Conservation (phyloP, 1,140 invertebrate species). For the Heliconius nattereri region DNA sequence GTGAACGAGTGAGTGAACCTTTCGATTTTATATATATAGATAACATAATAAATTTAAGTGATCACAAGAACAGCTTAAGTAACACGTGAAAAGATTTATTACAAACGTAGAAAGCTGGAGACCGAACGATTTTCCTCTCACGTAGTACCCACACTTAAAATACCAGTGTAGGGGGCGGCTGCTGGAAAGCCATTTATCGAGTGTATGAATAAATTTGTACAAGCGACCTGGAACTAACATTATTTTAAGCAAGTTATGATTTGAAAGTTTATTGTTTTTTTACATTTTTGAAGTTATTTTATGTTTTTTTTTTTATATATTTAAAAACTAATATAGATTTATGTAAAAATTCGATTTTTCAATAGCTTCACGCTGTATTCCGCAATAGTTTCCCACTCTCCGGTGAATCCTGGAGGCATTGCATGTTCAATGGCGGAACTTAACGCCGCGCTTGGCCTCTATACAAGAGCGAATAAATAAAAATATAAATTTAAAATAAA, state of each 20-base stretch:
- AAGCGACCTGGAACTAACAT: neutral
- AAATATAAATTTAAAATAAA: too few species aligned
- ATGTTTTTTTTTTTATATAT: too few species aligned
- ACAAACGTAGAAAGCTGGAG: neutral
- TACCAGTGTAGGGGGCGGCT: slow-evolving; percentile 3
- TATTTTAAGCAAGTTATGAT: neutral
- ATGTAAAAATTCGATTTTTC: neutral
- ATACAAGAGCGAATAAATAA: too few species aligned
- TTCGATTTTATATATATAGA: too few species aligned
- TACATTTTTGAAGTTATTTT: neutral
- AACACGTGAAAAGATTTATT: slow-evolving; percentile 12
- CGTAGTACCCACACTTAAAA: neutral
- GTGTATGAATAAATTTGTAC: neutral
- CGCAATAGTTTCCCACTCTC: too few species aligned
- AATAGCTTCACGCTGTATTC: neutral
- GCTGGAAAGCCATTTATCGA: slow-evolving; percentile 6
- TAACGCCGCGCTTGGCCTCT: too few species aligned
- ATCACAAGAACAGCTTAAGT: slow-evolving; percentile 2
- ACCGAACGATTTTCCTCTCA: neutral
- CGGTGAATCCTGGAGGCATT: too few species aligned
- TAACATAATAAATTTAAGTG: neutral
- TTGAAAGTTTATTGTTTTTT: neutral
- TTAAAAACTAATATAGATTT: too few species aligned
- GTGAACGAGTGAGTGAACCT: too few species aligned
- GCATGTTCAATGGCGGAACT: too few species aligned